Evolutionary conservation across 1,140 invertebrate species (phyloP), one percentile per base, ranked within the genome.

Genomic region (Melitaea cinxia): DNA sequence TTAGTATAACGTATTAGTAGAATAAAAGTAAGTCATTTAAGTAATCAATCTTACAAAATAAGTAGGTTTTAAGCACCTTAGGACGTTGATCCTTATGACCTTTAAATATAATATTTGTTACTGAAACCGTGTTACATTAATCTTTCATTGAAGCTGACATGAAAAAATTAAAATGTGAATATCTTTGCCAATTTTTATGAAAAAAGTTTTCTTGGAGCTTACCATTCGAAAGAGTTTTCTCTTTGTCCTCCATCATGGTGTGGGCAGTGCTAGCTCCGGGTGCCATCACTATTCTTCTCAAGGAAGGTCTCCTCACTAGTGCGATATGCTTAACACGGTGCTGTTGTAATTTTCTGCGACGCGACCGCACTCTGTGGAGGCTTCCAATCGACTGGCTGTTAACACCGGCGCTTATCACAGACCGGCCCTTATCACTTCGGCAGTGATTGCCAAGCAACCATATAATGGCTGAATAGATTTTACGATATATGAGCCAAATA

Each of bases 191-290:
- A 54, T 10, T 54, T 54, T 26, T 3, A 21, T 26, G 39, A 33
- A 2, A 23, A 19, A 53, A 17, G 19, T 7, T 24, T 1, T 12
- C 10, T 14, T 30, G 17, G 7, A 53, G 78, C 84, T 83, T 54
- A 90, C 88, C 85, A 42, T 81, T 77, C 37, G 85, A 77, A 15
- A 89, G 79, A 4, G 77, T 70, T 71, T 88, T 88, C 78, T 91
- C 88, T 72, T 91, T 91, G 72, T 91, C 89, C 62, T 91, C 88
- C 77, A 88, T 86, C 89, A 91, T 91, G 45, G 89, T 74, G 64
- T 91, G 88, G 19, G 83, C 86, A 57, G 89, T 84, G 69, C 82
- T 85, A 35, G 86, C 75, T 85, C 88, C 88, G 39, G 88, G 88
- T 76, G 88, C 88, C 88, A 90, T 90, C 9, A 90, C 86, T 66